Conservation (phyloP, 2,113 vertebrate genomes). For the Camarhynchus parvulus region DNA sequence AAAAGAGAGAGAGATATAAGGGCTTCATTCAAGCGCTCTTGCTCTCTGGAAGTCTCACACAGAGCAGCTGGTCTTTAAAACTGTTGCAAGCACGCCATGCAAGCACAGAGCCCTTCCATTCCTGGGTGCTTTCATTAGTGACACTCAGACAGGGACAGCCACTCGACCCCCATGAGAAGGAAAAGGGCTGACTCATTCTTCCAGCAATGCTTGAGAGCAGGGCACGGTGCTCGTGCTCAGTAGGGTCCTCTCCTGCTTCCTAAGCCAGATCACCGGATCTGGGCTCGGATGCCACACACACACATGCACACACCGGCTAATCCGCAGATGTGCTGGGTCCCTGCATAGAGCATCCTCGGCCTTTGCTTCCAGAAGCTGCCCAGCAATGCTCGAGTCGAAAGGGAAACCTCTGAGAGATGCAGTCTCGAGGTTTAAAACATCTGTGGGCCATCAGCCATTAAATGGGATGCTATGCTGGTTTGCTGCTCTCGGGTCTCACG, state of each 20-base stretch:
- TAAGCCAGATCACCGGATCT: background rate
- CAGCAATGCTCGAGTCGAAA: background rate
- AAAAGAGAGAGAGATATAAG: slow-evolving; percentile 24
- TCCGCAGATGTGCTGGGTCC: background rate
- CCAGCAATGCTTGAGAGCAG: background rate
- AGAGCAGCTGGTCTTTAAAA: slow-evolving; percentile 58
- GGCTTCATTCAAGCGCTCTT: slow-evolving; percentile 26
- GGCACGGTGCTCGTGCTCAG: background rate
- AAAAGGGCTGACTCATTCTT: slow-evolving; percentile 56
- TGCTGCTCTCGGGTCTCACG: slow-evolving; percentile 32
- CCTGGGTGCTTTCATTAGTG: slow-evolving; percentile 48
- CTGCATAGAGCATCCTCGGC: background rate
- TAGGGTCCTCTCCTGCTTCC: background rate
- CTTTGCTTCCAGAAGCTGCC: background rate
- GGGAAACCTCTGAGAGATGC: slow-evolving; percentile 43
- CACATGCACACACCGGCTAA: background rate
- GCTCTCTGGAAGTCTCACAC: slow-evolving; percentile 50
- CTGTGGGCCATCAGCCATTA: slow-evolving; percentile 66
- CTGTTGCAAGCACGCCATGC: background rate
- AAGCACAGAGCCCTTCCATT: slow-evolving; percentile 23
- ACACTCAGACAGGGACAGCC: slow-evolving; percentile 27
- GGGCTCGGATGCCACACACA: background rate
- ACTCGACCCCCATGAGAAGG: slow-evolving; percentile 4
- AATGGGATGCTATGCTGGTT: slow-evolving; percentile 41
- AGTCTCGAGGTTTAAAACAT: slow-evolving; percentile 30